Percentiles rank a stretch among this genome's conserved stretches.
These are phyloP conservation scores for Carassius carassius DNA, from an alignment of 2,113 vertebrate genomes.

Conservation along the genomic window DNA sequence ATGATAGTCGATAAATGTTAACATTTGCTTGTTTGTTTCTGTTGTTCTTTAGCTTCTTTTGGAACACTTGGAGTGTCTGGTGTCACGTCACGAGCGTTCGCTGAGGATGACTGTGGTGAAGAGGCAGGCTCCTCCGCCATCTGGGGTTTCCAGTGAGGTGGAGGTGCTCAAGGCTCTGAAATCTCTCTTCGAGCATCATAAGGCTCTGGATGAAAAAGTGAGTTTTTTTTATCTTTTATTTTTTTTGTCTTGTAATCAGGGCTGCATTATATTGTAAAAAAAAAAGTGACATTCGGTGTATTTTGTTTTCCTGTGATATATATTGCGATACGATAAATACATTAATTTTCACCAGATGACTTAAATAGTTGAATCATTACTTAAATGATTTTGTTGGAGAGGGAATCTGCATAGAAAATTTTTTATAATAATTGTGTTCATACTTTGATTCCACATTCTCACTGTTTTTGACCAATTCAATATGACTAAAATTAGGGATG, in stretches of 20 bases:
- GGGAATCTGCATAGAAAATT: no score
- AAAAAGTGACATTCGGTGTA: not conserved
- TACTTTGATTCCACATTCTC: no score
- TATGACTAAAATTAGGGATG: no score
- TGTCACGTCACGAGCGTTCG: slow-evolving; percentile 93
- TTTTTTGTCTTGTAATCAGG: not conserved
- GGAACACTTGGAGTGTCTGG: slow-evolving; percentile 97
- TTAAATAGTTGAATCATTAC: not conserved
- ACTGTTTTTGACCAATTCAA: no score
- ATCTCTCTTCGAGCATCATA: slow-evolving; percentile 96
- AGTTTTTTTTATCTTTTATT: slow-evolving; percentile 3
- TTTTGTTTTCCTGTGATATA: not conserved
- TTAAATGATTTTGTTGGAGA: not conserved
- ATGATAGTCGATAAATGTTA: not conserved
- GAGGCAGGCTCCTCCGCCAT: slow-evolving; percentile 91
- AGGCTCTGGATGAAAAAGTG: slow-evolving; percentile 97
- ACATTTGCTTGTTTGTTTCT: slow-evolving; percentile 57
- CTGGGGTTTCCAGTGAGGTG: slow-evolving; percentile 95
- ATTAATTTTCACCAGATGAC: not conserved
- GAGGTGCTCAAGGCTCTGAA: slow-evolving; percentile 97
- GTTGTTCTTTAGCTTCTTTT: slow-evolving; percentile 81
- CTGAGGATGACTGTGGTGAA: slow-evolving; percentile 98
- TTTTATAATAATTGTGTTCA: no score
- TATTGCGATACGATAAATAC: not conserved
- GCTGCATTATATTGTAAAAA: not conserved